Percentiles rank a stretch among this genome's conserved stretches.
Evolutionary conservation across 1,140 invertebrate genomes (phyloP).

Genomic region (Drosophila rufa): DNA sequence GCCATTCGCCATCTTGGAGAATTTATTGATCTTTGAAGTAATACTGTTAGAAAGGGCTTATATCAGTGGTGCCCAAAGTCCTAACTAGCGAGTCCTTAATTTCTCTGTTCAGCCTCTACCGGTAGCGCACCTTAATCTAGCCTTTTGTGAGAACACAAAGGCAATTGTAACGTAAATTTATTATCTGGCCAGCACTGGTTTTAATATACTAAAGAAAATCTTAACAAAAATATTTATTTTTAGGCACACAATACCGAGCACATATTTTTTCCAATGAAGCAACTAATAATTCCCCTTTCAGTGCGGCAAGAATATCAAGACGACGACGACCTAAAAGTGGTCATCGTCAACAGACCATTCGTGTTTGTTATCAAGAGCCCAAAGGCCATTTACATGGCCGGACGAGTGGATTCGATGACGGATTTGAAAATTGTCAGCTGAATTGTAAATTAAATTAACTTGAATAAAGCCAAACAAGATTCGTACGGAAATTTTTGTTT

Average conservation of each 20-base stretch:
- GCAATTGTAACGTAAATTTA: too few relatives aligned
- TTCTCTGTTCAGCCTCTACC: too few relatives aligned
- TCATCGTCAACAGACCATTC: constrained; percentile 33
- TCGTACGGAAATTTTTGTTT: constrained; percentile 32
- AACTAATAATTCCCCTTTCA: constrained; percentile 2
- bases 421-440: constrained; percentile 15
- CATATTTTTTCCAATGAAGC: background rate
- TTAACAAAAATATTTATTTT: too few relatives aligned
- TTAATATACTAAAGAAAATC: too few relatives aligned
- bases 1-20: too few relatives aligned
- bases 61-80: too few relatives aligned
- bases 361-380: constrained; percentile 36
- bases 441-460: constrained; percentile 65
- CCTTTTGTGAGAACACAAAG: too few relatives aligned
- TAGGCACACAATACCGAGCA: background rate
- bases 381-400: constrained; percentile 23
- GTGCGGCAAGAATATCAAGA: background rate
- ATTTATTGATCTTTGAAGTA: too few relatives aligned
- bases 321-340: background rate
- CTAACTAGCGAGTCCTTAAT: too few relatives aligned
- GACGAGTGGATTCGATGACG: constrained; percentile 15
- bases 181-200: too few relatives aligned
- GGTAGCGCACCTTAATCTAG: too few relatives aligned
- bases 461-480: constrained; percentile 25
- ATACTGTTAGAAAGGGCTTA: too few relatives aligned